Evolutionary conservation across 2,888 invertebrate species (phyloP).

Genomic region (Malachius bipustulatus): DNA sequence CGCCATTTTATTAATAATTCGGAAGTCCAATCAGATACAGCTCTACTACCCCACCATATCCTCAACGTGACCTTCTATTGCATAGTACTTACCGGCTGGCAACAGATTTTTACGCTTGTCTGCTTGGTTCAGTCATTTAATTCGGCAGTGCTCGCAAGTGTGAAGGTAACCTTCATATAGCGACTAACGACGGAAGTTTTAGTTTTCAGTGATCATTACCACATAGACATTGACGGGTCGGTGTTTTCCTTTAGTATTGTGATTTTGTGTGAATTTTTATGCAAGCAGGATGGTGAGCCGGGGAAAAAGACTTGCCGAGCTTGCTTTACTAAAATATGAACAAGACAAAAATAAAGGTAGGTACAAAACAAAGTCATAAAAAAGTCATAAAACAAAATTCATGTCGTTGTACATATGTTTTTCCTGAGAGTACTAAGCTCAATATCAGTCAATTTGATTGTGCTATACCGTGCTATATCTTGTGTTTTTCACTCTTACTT

Average conservation of each 20-base stretch:
- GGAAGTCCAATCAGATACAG: not conserved
- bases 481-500: too few relatives aligned
- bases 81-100: not conserved
- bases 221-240: not conserved
- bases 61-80: constrained; percentile 2
- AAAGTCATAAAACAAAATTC: too few relatives aligned
- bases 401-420: too few relatives aligned
- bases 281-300: constrained; percentile 2
- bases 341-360: constrained; percentile 3
- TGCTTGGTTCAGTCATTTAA: not conserved
- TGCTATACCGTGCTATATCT: too few relatives aligned
- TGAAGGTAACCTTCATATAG: constrained; percentile 3
- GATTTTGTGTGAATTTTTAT: constrained; percentile 1
- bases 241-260: not conserved
- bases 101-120: not conserved
- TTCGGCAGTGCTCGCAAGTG: not conserved
- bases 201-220: too few relatives aligned
- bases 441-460: too few relatives aligned
- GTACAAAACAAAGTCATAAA: too few relatives aligned
- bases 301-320: constrained; percentile 3
- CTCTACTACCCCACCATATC: constrained; percentile 2
- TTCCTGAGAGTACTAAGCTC: too few relatives aligned
- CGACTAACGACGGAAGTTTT: not conserved
- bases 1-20: not conserved
- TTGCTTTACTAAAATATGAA: not conserved